Conservation (phyloP, 2,113 vertebrate genomes). For the Empidonax alnorum region DNA sequence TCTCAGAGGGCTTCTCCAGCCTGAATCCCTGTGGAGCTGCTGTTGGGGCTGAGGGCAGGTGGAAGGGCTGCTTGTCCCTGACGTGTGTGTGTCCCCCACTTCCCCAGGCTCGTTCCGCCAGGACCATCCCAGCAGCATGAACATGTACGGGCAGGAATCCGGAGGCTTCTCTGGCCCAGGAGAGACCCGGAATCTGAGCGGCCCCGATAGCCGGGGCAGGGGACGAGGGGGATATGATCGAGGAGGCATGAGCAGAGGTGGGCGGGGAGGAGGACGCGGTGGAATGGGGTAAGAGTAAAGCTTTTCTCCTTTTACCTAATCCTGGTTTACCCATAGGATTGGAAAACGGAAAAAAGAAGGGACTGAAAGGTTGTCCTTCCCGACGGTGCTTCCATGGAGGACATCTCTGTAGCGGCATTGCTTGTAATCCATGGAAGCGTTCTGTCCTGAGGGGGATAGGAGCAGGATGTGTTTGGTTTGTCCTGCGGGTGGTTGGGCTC, state of each 20-base stretch:
- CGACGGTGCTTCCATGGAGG: constrained; percentile 72
- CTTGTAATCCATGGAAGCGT: constrained; percentile 72
- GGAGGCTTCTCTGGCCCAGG: constrained; percentile 87
- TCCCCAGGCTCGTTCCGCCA: constrained; percentile 83
- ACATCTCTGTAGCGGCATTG: constrained; percentile 23
- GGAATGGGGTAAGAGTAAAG: constrained; percentile 97
- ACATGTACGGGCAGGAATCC: constrained; percentile 87
- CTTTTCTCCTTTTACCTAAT: constrained; percentile 83
- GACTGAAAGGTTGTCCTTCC: constrained; percentile 82
- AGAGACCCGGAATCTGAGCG: constrained; percentile 85
- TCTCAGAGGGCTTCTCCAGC: background rate
- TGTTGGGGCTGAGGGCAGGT: background rate
- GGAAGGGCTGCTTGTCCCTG: background rate
- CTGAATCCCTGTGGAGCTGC: accelerated
- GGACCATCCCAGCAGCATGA: constrained; percentile 88
- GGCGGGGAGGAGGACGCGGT: constrained; percentile 92
- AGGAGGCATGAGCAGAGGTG: constrained; percentile 93
- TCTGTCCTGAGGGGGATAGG: constrained; percentile 54
- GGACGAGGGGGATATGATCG: constrained; percentile 92
- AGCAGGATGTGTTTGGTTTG: constrained; percentile 65
- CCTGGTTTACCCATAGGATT: constrained; percentile 81
- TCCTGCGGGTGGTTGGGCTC: constrained; percentile 69
- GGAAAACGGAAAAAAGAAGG: constrained; percentile 77
- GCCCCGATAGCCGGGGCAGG: constrained; percentile 85
- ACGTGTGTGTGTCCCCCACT: accelerated